Evolutionary conservation across 2,797 vertebrate species (phyloP).

Genomic region (Sitta carolinensis): DNA sequence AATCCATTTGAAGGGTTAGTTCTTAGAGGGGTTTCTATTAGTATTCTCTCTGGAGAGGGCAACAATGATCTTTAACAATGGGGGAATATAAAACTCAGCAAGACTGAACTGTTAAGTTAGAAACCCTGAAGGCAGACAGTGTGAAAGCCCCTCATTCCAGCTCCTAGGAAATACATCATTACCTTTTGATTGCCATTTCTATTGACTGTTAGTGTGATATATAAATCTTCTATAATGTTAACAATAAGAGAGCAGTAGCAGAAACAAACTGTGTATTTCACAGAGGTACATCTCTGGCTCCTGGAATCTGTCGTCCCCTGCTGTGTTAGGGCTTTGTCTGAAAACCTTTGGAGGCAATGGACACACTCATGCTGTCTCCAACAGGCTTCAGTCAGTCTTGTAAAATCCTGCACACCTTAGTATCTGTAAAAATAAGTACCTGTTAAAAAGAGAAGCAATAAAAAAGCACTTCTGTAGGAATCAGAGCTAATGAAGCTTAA

Average conservation of each 20-base stretch:
- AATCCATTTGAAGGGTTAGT: background rate
- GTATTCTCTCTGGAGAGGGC: background rate
- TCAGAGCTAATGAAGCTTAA: background rate
- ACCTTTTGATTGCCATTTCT: conserved; percentile 25
- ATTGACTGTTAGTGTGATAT: background rate
- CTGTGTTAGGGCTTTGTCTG: background rate
- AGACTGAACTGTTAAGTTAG: background rate
- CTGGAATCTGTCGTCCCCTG: background rate
- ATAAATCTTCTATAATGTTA: conserved; percentile 5
- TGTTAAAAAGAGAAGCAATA: background rate
- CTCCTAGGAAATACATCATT: conserved; percentile 31
- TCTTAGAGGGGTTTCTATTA: background rate
- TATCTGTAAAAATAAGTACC: background rate
- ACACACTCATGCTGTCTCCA: background rate
- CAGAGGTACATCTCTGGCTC: background rate
- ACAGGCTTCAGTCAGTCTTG: background rate
- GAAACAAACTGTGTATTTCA: background rate
- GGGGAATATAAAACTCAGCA: conserved; percentile 18
- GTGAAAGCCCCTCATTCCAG: background rate
- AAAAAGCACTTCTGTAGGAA: background rate
- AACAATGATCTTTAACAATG: background rate
- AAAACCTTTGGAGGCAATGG: background rate
- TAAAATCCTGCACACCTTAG: background rate
- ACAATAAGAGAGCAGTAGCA: background rate
- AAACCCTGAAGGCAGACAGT: background rate